phyloP scores from a whole-genome alignment of 2,888 invertebrate genomes.

The Synanthedon tipuliformis region DNA sequence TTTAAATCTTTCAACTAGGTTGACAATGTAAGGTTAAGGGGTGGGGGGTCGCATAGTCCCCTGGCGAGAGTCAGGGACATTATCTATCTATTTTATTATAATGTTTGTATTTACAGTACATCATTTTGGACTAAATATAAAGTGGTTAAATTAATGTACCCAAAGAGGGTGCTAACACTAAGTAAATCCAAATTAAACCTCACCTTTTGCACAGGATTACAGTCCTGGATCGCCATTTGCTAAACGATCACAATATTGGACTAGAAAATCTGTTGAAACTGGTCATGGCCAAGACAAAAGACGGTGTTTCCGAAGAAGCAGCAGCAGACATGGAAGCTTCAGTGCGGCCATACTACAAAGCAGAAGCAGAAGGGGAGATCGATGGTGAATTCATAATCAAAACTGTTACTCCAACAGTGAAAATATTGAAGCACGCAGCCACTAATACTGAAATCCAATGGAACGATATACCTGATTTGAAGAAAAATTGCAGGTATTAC shows the following conservation, averaged over 20 bases:
- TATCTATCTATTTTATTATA: too few species aligned
- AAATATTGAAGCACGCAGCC: conserved; percentile 40
- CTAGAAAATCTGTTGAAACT: conserved; percentile 47
- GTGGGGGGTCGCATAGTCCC: too few species aligned
- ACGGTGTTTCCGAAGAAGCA: conserved; percentile 33
- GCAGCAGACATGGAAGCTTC: conserved; percentile 17
- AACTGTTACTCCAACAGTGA: conserved; percentile 44
- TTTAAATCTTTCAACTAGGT: too few species aligned
- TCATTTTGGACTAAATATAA: too few species aligned
- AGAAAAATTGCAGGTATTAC: conserved; percentile 22
- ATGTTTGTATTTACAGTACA: too few species aligned
- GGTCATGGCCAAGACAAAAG: conserved; percentile 54
- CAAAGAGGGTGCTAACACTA: too few species aligned
- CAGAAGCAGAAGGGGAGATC: conserved; percentile 28
- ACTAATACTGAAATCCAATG: conserved; percentile 42
- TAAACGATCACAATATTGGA: conserved; percentile 52
- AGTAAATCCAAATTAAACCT: too few species aligned
- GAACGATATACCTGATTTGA: conserved; percentile 31
- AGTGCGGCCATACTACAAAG: conserved; percentile 42
- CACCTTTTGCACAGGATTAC: conserved; percentile 40
- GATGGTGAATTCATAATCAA: conserved; percentile 52
- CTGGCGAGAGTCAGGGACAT: too few species aligned
- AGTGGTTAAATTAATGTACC: too few species aligned
- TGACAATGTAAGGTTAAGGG: too few species aligned
- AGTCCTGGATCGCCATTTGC: conserved; percentile 47